These are phyloP conservation scores for Sylvicola cinctus DNA, from an alignment of 2,888 invertebrate species.

Conservation along the genomic window DNA sequence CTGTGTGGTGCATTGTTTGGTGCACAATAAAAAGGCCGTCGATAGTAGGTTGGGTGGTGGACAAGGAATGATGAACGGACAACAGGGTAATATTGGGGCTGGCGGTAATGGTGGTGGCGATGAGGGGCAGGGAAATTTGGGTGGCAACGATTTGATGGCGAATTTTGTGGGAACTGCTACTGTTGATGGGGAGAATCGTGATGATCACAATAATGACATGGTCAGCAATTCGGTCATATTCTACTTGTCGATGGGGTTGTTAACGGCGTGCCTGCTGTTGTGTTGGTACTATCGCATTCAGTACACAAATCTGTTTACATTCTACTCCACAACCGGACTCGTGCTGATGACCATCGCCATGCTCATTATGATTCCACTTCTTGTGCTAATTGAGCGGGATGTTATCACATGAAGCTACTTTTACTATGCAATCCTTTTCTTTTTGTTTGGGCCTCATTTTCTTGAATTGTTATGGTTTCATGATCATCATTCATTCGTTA, in stretches of 20 bases:
- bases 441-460: too few relatives aligned
- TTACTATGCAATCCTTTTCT: too few relatives aligned
- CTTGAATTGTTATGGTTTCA: too few relatives aligned
- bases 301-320: slow-evolving; percentile 31
- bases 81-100: neutral
- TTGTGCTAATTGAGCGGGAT: slow-evolving; percentile 11
- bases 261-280: too few relatives aligned
- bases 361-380: slow-evolving; percentile 10
- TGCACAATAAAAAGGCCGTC: slow-evolving; percentile 8
- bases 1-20: slow-evolving; percentile 74
- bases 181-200: neutral
- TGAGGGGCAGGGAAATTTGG: too few relatives aligned
- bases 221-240: neutral
- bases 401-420: too few relatives aligned
- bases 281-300: slow-evolving; percentile 29
- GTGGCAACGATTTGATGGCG: neutral
- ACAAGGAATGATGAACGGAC: neutral
- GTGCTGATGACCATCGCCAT: slow-evolving; percentile 12
- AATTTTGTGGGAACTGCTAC: neutral
- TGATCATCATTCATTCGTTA: too few relatives aligned
- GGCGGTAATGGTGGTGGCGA: neutral
- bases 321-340: slow-evolving; percentile 13
- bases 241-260: too few relatives aligned
- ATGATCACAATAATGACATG: neutral
- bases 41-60: neutral